phyloP scores from a whole-genome alignment of 2,113 vertebrate species.

The Taxidea taxus region DNA sequence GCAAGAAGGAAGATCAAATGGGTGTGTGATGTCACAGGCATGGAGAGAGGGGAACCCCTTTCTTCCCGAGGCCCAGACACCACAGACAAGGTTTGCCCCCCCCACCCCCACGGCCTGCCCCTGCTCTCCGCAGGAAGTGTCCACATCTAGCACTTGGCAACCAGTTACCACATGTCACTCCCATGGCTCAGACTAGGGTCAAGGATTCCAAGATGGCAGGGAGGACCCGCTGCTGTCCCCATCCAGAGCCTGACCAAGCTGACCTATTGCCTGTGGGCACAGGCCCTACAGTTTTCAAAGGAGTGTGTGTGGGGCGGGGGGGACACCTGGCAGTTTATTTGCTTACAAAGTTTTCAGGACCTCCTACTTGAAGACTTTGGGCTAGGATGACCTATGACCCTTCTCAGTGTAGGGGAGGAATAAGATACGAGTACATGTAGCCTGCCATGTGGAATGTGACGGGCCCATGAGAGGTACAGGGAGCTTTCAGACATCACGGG shows the following conservation, averaged over 20 bases:
- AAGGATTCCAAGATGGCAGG: neutral
- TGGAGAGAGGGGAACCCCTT: neutral
- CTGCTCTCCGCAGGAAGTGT: neutral
- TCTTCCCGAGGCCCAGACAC: neutral
- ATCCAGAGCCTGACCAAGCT: neutral
- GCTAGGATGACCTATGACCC: too few relatives aligned
- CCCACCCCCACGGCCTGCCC: fast-evolving
- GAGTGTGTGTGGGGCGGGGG: neutral
- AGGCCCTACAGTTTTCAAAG: neutral
- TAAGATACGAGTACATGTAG: neutral
- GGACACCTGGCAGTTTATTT: neutral
- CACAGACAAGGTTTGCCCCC: neutral
- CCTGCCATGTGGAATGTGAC: fast-evolving
- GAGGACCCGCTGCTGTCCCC: neutral
- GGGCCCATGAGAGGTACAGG: neutral
- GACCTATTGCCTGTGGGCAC: neutral
- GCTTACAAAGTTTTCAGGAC: neutral
- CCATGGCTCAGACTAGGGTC: neutral
- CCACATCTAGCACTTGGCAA: neutral
- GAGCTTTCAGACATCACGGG: fast-evolving
- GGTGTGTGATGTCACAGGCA: fast-evolving
- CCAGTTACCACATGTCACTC: neutral
- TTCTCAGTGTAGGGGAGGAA: neutral
- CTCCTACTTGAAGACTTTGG: neutral
- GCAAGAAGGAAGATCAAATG: neutral